Evolutionary conservation across 2,113 vertebrate species (phyloP), one percentile per base, ranked within the genome.

Genomic region (Sphaerodactylus townsendi): DNA sequence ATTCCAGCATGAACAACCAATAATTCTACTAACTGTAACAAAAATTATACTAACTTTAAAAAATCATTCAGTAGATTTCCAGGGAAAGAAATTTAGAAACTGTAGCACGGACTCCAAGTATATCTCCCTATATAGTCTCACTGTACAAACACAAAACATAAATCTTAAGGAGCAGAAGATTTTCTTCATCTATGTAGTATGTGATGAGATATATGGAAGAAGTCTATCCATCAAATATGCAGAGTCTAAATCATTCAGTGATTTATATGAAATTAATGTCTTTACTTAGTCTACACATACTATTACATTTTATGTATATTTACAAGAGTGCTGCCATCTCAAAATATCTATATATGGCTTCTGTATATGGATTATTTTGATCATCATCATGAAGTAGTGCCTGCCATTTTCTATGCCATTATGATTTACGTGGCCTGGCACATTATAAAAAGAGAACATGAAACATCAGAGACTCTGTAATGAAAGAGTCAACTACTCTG

Each of bases 381-480:
- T 39, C 81, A 39, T 65, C 62, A 65, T 35, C 6, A 39, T 85
- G 82, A 92, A 77, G 79, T 88, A 80, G 88, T 91, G 89, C 83
- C 82, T 81, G 87, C 90, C 33, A 76, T 91, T 92, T 93, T 87
- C 88, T 88, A 91, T 87, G 86, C 72, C 87, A 80, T n/a, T 82
- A 69, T 0, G 4, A 87, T 79, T 85, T 89, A 86, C 81, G 89
- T 85, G 86, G 91, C 69, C 86, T 81, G 85, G 14, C 28, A 23
- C 86, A 86, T 69, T 53, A 87, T 87, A 90, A 81, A 89, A 90
- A 90, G 80, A 92, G 76, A 86, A 91, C 81, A 46, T 77, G 37
- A 88, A 89, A 90, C 53, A 73, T 33, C 71, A 82, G 74, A 25
- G 39, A 82, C 85, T 73, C 37, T 46, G 23, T 77, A 84, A 90